Conservation (phyloP, 2,888 invertebrate species). For the Anoplius nigerrimus region DNA sequence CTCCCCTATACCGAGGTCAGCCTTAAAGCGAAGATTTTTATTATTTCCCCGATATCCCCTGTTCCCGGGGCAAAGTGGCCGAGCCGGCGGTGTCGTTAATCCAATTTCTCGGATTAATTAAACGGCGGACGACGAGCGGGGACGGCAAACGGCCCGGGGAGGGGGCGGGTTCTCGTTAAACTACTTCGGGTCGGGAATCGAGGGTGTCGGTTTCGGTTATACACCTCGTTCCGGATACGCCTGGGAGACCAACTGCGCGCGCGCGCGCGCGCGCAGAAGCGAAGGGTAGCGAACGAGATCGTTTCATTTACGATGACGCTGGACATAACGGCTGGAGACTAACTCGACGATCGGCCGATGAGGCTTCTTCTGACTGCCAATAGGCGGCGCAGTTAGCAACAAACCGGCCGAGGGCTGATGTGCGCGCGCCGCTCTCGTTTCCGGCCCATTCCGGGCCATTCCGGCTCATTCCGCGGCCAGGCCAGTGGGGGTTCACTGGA, state of each 20-base stretch:
- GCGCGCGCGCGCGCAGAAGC: slow-evolving; percentile 33
- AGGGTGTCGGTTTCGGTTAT: slow-evolving; percentile 45
- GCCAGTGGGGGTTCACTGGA: too few species aligned
- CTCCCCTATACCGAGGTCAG: too few species aligned
- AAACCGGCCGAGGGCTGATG: too few species aligned
- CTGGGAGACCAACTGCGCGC: slow-evolving; percentile 41
- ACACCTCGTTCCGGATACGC: slow-evolving; percentile 23
- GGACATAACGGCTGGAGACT: too few species aligned
- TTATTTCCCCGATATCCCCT: slow-evolving; percentile 58
- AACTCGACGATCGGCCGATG: too few species aligned
- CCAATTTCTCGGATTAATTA: slow-evolving; percentile 63
- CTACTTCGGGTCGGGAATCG: slow-evolving; percentile 46
- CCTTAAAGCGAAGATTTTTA: slow-evolving; percentile 49
- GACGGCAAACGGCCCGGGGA: background rate
- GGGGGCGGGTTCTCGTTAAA: slow-evolving; percentile 50
- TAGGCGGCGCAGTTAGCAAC: too few species aligned
- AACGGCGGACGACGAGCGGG: slow-evolving; percentile 32
- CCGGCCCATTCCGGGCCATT: too few species aligned
- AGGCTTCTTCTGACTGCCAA: too few species aligned
- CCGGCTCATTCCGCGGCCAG: too few species aligned
- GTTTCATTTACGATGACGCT: background rate
- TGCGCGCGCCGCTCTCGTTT: too few species aligned
- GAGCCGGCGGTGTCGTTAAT: slow-evolving; percentile 50
- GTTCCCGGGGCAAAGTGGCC: slow-evolving; percentile 36
- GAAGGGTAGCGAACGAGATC: too few species aligned